Base-by-base conservation (phyloP, 2,797 vertebrate species). In the Brachyalestes nurse region DNA sequence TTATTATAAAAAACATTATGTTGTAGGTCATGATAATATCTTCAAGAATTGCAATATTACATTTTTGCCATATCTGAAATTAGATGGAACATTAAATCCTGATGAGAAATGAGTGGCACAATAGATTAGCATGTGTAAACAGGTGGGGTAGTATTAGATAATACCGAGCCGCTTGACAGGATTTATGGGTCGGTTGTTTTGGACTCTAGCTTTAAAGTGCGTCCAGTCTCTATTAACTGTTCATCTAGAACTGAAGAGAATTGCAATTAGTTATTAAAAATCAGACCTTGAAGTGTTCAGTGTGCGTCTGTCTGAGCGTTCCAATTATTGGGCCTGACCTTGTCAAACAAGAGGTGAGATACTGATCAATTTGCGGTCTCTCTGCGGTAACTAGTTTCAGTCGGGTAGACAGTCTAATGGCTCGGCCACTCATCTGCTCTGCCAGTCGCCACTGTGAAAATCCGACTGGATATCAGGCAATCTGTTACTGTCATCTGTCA, bases 401-500 rank as follows among this genome's bases (percentile, higher is more conserved):
- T 67, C 42, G 81, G 16, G 61, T 82, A 76, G 72, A 67, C 79
- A 51, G 25, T 19, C 28, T 79, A 83, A 85, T 86, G 66, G 69
- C 82, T 25, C 55, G 14, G 70, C 81, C 70, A 70, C 57, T 67
- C 55, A 8, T 34, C 51, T 34, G 49, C 45, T 61, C 80, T 40
- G 76, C 55, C 16, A 72, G 57, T 78, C 47, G 13, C 75, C 45
- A 47, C 21, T 17, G 75, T 75, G 55, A 72, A 67, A 85, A 71
- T 77, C 75, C 45, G 45, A 65, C 58, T 53, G 78, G 53, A 78
- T 72, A 75, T 86, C 78, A 78, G 79, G 64, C 79, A 72, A 72
- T 82, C 79, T 71, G 71, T 79, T 82, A 21, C 53, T 61, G 71
- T 83, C 71, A 47, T 79, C 83, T 86, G 81, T 87, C 79, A 82